Base-by-base conservation (phyloP, 2,797 vertebrate genomes). In the Discoglossus pictus region DNA sequence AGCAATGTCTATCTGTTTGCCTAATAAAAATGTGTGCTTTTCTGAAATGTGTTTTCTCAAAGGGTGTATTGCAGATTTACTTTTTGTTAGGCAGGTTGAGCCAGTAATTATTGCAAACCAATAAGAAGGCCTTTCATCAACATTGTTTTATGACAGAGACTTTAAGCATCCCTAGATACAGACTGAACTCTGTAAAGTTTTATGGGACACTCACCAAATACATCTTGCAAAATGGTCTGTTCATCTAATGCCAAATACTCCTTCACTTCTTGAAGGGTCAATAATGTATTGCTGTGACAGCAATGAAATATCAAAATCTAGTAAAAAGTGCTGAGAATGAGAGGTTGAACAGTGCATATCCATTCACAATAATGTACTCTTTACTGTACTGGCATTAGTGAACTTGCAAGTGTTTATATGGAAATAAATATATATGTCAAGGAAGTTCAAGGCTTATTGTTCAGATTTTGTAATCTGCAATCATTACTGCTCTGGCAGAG, bases 101-200 rank as follows among this genome's bases (percentile, higher is more conserved):
- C 79, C 79, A 84, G 82, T 84, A 85, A 85, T 84, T 80, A 82
- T 80, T 83, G 78, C 75, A 83, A 83, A 84, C 84, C 85, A 88
- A 85, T 86, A 83, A 79, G 75, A 82, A 83, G 83, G 62, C 65
- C 81, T 86, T 89, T 85, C 75, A 82, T 76, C 69, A 74, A 79
- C 71, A 50, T 72, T 77, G 76, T 82, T 87, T 86, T 86, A 84
- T 84, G 82, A 79, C 48, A 76, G 75, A 31, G 6, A 25, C 15
- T 82, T 80, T 69, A 76, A 80, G 76, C 43, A 72, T 79, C 79
- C 80, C 73, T 56, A 77, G 74, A 75, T 81, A 73, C 73, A 76
- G 76, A 74, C 82, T 72, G 77, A 85, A 84, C 73, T 75, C 75
- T 67, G 78, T 75, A 74, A 77, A 40, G 61, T 79, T 80, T 82